Evolutionary conservation across 2,888 invertebrate genomes (phyloP).

Genomic region (Drosophila cracens): DNA sequence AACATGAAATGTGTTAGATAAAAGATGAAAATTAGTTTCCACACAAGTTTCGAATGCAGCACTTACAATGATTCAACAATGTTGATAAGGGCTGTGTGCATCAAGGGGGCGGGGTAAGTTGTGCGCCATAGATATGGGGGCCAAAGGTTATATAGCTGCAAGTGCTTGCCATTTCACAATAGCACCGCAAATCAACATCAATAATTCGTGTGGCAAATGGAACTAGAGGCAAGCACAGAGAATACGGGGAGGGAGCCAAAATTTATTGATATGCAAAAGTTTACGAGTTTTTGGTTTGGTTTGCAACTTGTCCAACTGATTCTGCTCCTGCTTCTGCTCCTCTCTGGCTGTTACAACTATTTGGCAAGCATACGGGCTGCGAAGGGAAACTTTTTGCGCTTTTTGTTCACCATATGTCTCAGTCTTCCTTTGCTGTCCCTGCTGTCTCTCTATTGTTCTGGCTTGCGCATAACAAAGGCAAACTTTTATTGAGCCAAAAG

Average conservation of each 20-base stretch:
- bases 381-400: conserved; percentile 51
- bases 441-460: conserved; percentile 63
- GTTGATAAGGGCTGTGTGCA: background rate
- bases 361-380: conserved; percentile 46
- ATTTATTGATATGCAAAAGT: conserved; percentile 81
- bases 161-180: conserved; percentile 62
- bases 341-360: conserved; percentile 9
- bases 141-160: conserved; percentile 42
- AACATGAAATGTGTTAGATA: conserved; percentile 29
- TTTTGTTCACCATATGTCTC: conserved; percentile 53
- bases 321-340: conserved; percentile 28
- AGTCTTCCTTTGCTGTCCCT: conserved; percentile 1
- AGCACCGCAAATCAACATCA: conserved; percentile 78
- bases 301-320: conserved; percentile 59
- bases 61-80: conserved; percentile 28
- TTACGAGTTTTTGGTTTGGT: conserved; percentile 67
- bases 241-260: conserved; percentile 29
- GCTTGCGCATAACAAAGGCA: conserved; percentile 65
- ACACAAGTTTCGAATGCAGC: conserved; percentile 25
- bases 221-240: conserved; percentile 15
- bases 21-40: conserved; percentile 36
- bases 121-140: background rate
- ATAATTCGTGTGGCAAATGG: conserved; percentile 66
- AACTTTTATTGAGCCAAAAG: conserved; percentile 79
- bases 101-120: background rate